phyloP scores from a whole-genome alignment of 2,113 vertebrate genomes.

The Kryptolebias marmoratus region DNA sequence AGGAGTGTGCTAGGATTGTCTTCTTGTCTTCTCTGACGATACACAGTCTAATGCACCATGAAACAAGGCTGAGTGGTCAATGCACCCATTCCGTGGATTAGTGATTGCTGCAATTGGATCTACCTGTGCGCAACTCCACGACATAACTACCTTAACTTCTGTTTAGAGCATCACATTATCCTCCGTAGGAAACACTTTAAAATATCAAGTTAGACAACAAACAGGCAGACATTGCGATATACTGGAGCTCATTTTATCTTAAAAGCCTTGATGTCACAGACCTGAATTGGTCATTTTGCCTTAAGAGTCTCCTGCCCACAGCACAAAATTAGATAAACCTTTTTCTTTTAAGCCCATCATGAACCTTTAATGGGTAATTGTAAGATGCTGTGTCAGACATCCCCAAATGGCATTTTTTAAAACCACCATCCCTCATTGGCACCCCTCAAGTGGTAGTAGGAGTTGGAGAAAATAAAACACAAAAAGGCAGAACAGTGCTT shows the following conservation, averaged over 20 bases:
- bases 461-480: conserved; percentile 44
- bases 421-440: conserved; percentile 59
- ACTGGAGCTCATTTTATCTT: conserved; percentile 35
- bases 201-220: conserved; percentile 53
- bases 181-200: conserved; percentile 30
- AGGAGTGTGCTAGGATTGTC: not conserved
- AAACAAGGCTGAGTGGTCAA: conserved; percentile 58
- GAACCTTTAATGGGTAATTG: conserved; percentile 63
- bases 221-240: conserved; percentile 31
- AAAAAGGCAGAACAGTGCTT: conserved; percentile 40
- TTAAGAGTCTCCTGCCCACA: conserved; percentile 42
- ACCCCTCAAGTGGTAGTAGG: conserved; percentile 59
- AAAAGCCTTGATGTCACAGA: conserved; percentile 42
- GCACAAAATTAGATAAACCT: conserved; percentile 40
- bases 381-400: conserved; percentile 74
- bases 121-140: conserved; percentile 29
- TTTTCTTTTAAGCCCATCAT: conserved; percentile 53
- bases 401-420: conserved; percentile 51
- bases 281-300: conserved; percentile 34
- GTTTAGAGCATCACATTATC: conserved; percentile 31
- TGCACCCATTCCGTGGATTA: conserved; percentile 60
- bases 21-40: conserved; percentile 21
- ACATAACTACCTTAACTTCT: conserved; percentile 31
- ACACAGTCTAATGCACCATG: conserved; percentile 32
- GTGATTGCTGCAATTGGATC: conserved; percentile 44